phyloP scores from a whole-genome alignment of 2,113 vertebrate species.

The Meriones unguiculatus region DNA sequence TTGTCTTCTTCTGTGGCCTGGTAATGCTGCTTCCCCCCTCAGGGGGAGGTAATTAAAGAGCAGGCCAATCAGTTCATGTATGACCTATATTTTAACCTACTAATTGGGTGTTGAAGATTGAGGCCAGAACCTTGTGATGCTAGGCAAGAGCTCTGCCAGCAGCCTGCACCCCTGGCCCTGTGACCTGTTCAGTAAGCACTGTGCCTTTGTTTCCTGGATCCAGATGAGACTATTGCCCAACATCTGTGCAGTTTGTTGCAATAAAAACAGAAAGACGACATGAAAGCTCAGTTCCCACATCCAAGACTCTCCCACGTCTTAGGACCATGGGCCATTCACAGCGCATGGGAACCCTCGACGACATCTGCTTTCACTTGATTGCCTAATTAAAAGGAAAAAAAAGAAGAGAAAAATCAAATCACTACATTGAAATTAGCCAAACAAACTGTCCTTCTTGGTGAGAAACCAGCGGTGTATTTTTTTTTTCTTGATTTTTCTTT shows the following conservation, averaged over 20 bases:
- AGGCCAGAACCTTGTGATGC: neutral
- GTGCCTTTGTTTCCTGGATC: neutral
- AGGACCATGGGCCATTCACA: neutral
- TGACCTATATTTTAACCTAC: neutral
- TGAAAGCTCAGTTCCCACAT: neutral
- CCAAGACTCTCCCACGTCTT: neutral
- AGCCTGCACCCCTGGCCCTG: neutral
- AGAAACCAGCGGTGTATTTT: neutral
- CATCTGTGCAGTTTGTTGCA: neutral
- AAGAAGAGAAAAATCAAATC: neutral
- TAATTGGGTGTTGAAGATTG: neutral
- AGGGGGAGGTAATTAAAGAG: no score
- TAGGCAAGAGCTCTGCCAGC: neutral
- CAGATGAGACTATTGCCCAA: neutral
- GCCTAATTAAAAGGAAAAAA: conserved; percentile 2
- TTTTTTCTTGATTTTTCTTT: conserved; percentile 60
- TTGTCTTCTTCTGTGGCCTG: no score
- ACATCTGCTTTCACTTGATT: conserved; percentile 34
- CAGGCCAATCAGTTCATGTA: no score
- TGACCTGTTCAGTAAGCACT: neutral
- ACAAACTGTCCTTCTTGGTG: conserved; percentile 38
- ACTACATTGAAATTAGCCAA: neutral
- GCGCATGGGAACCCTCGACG: neutral
- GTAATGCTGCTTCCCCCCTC: no score
- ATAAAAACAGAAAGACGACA: neutral